Conservation (phyloP, 2,888 invertebrate genomes). For the Caenorhabditis panamensis region DNA sequence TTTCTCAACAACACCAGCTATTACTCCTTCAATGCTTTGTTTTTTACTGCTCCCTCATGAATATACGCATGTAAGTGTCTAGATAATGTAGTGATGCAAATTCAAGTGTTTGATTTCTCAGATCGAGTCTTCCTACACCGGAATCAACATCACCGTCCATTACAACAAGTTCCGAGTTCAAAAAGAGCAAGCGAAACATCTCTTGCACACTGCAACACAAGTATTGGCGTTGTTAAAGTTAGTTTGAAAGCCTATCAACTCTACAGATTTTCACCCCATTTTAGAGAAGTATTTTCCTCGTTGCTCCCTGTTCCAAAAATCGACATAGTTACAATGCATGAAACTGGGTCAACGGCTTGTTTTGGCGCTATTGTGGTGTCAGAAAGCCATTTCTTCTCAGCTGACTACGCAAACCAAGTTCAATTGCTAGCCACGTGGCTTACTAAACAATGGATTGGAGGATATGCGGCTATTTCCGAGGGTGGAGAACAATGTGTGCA, state of each 20-base stretch:
- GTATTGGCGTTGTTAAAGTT: conserved; percentile 66
- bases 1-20: conserved; percentile 60
- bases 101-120: conserved; percentile 23
- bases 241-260: neutral
- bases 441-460: conserved; percentile 68
- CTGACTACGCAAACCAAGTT: conserved; percentile 67
- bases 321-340: conserved; percentile 63
- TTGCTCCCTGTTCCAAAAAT: conserved; percentile 56
- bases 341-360: conserved; percentile 48
- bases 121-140: conserved; percentile 65
- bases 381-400: conserved; percentile 53
- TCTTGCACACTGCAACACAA: conserved; percentile 63
- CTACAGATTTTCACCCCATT: neutral
- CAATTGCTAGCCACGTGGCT: conserved; percentile 57
- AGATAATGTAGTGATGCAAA: too few species aligned
- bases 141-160: conserved; percentile 61
- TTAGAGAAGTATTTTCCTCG: conserved; percentile 52
- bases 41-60: conserved; percentile 63
- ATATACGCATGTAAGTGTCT: conserved; percentile 50
- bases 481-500: conserved; percentile 64
- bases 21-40: conserved; percentile 62
- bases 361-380: conserved; percentile 61
- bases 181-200: conserved; percentile 61
- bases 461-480: conserved; percentile 55
- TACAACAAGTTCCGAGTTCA: conserved; percentile 64